A percentile compares a stretch with the other conserved stretches of the same genome.
These are phyloP conservation scores for Amblyteles armatorius DNA, from an alignment of 2,888 invertebrate species.

Conservation along the genomic window DNA sequence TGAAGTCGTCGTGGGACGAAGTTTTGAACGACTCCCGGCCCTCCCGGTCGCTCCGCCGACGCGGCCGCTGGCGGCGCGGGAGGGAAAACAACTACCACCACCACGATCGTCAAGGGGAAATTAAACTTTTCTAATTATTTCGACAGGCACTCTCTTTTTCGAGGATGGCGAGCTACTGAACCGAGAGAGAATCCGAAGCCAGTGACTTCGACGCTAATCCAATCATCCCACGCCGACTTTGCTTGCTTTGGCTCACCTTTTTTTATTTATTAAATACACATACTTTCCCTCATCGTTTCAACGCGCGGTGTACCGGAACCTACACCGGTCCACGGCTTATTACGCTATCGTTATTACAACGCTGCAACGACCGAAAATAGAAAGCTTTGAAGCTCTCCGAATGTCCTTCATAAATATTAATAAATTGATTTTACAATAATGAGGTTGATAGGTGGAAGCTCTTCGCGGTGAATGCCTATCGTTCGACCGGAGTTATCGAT, in stretches of 20 bases:
- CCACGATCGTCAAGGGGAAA: conserved; percentile 69
- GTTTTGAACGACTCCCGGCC: conserved; percentile 69
- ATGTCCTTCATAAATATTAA: neutral
- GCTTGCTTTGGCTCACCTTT: conserved; percentile 9
- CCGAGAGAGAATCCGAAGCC: conserved; percentile 49
- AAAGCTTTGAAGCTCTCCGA: conserved; percentile 1
- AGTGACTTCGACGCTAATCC: conserved; percentile 64
- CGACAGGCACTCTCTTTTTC: conserved; percentile 64
- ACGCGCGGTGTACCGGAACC: neutral
- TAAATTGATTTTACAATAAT: conserved; percentile 10
- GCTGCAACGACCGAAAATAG: neutral
- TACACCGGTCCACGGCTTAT: neutral
- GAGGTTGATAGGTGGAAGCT: neutral
- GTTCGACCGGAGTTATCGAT: conserved; percentile 42
- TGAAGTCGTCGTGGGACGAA: conserved; percentile 72
- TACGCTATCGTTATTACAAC: neutral
- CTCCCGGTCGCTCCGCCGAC: conserved; percentile 47
- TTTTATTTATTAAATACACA: neutral
- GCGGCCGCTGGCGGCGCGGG: conserved; percentile 7
- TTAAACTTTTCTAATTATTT: conserved; percentile 73
- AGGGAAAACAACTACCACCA: conserved; percentile 31
- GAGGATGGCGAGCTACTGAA: conserved; percentile 48
- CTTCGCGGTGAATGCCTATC: neutral
- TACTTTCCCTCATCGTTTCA: neutral
- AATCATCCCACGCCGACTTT: conserved; percentile 59